phyloP scores from a whole-genome alignment of 2,113 vertebrate species.

The Oreochromis niloticus region DNA sequence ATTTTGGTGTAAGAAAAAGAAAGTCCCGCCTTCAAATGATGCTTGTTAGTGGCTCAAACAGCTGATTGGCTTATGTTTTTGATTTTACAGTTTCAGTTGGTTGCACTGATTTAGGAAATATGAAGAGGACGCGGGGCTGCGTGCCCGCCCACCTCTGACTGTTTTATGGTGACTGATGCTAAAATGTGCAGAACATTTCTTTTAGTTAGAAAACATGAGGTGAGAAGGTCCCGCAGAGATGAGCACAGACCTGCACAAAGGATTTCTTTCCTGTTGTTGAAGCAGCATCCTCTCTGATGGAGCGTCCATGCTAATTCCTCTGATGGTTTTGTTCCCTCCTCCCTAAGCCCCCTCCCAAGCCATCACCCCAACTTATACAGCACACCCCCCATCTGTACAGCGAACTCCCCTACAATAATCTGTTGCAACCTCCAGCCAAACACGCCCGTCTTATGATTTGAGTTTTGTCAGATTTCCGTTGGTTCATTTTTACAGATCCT shows the following conservation, averaged over 20 bases:
- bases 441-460: constrained; percentile 75
- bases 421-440: constrained; percentile 76
- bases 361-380: constrained; percentile 76
- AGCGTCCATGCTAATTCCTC: constrained; percentile 57
- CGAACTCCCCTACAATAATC: constrained; percentile 71
- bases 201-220: not conserved
- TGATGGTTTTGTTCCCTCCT: constrained; percentile 72
- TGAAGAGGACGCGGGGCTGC: not conserved
- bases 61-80: not conserved
- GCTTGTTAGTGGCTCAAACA: not conserved
- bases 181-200: not conserved
- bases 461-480: constrained; percentile 7
- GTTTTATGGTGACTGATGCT: not conserved
- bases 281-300: not conserved
- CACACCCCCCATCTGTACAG: constrained; percentile 72
- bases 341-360: constrained; percentile 73
- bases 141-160: not conserved
- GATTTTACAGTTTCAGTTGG: not conserved
- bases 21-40: not conserved
- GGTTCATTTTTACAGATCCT: constrained; percentile 33
- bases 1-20: not conserved
- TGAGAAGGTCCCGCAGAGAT: not conserved
- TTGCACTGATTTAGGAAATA: not conserved
- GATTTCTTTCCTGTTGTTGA: not conserved
- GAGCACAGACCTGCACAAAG: not conserved